phyloP scores from a whole-genome alignment of 2,797 vertebrate genomes.

The Sebastes steindachneri region DNA sequence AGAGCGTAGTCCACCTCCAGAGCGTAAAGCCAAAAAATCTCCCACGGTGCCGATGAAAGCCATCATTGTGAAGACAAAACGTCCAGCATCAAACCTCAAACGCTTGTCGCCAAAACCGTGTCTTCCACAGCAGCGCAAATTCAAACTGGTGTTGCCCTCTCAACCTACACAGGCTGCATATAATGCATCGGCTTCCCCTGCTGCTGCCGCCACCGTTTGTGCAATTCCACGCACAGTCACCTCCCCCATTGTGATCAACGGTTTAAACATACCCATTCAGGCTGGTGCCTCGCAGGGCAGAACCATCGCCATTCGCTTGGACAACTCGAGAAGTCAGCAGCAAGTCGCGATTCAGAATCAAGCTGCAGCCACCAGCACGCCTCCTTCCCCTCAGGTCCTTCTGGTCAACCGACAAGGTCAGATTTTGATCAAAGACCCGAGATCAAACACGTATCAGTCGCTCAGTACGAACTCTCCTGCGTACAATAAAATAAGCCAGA shows the following conservation, averaged over 20 bases:
- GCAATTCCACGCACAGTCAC: constrained; percentile 57
- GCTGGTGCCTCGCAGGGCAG: constrained; percentile 45
- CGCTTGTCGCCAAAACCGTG: constrained; percentile 42
- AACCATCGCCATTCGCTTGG: constrained; percentile 77
- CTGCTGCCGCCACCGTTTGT: constrained; percentile 24
- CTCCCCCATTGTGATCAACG: constrained; percentile 83
- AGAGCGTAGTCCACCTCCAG: no score
- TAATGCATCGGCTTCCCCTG: constrained; percentile 22
- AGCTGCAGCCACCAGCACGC: background rate
- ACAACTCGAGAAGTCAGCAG: constrained; percentile 45
- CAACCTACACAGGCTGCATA: constrained; percentile 12
- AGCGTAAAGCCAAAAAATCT: constrained; percentile 38
- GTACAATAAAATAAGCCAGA: constrained; percentile 81
- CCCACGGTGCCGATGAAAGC: constrained; percentile 25
- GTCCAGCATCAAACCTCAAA: constrained; percentile 8
- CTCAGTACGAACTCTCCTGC: constrained; percentile 73
- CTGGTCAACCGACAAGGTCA: constrained; percentile 90
- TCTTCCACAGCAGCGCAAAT: constrained; percentile 40
- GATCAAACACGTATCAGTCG: constrained; percentile 79
- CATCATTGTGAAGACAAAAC: constrained; percentile 48
- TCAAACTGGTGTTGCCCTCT: constrained; percentile 54
- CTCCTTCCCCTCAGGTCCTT: constrained; percentile 81
- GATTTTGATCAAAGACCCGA: constrained; percentile 87
- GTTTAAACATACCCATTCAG: constrained; percentile 76
- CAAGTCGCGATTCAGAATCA: constrained; percentile 25